Evolutionary conservation across 2,888 invertebrate species (phyloP), one percentile per base, ranked within the genome.

Genomic region (Hypselothyrea guttata): DNA sequence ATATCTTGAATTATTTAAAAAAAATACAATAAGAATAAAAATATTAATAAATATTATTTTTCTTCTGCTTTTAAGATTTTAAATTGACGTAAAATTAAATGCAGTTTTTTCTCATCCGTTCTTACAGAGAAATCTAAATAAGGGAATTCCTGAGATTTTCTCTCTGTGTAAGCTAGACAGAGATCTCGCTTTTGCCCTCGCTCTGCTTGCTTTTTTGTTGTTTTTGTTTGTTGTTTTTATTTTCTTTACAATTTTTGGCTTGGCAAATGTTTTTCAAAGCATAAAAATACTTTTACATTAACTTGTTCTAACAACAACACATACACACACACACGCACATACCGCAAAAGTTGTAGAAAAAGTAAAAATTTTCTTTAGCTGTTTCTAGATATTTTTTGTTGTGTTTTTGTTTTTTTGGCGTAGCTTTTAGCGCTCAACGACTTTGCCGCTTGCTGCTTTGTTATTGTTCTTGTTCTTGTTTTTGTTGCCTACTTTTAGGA

Each of bases 201-300:
- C 3, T 7, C 38, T 52, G n/a, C 7, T 34, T 35, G 40, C 42
- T 57, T 41, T 44, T 18, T 61, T 67, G 12, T 48, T 65, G 59
- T 67, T 71, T 59, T 52, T 61, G 59, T 66, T 55, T 63, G 60
- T 53, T 71, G 57, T 71, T 79, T 73, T 83, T 76, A 71, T 76
- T 85, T 79, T 83, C 76, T 83, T 84, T 75, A 75, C 67, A 82
- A 82, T 74, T 85, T 83, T 83, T 75, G 68, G 74, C 76, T 64
- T 64, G 73, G 65, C 76, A 73, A 79, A 83, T 83, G 81, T 84
- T 84, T 84, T 85, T 73, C 67, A 83, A 81, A 83, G 85, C 85
- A 85, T 82, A 83, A 76, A 85, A 82, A 85, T 82, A 85, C 84
- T 82, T 83, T 83, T 79, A 79, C 84, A 82, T 82, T 82, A 82